Evolutionary conservation across 2,888 invertebrate species (phyloP).

Genomic region (Hypercompe scribonia): DNA sequence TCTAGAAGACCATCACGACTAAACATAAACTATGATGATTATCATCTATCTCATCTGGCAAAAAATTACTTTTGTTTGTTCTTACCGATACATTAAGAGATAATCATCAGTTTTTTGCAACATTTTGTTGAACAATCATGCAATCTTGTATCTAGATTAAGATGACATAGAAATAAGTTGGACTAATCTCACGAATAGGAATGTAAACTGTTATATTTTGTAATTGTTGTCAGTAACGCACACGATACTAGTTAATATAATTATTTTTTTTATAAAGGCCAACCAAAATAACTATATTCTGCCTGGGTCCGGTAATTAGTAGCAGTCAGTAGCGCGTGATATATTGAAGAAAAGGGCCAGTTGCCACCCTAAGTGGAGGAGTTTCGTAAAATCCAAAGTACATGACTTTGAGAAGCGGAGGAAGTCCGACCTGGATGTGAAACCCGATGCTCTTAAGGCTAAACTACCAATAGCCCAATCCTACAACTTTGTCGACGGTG

Average conservation of each 20-base stretch:
- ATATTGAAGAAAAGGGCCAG: too few species aligned
- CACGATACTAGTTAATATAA: not conserved
- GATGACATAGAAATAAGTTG: constrained; percentile 38
- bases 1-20: constrained; percentile 15
- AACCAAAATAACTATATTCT: too few species aligned
- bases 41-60: constrained; percentile 31
- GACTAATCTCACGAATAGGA: constrained; percentile 37
- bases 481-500: too few species aligned
- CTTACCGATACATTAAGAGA: constrained; percentile 22
- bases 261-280: too few species aligned
- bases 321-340: too few species aligned
- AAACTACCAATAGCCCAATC: too few species aligned
- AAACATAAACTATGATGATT: constrained; percentile 9
- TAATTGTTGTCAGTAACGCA: not conserved
- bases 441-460: too few species aligned
- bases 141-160: constrained; percentile 38
- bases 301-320: too few species aligned
- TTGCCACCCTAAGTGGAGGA: too few species aligned
- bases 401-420: too few species aligned
- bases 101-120: constrained; percentile 43
- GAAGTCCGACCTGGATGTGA: too few species aligned
- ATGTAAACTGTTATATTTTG: constrained; percentile 1
- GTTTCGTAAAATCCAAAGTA: too few species aligned
- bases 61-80: constrained; percentile 17
- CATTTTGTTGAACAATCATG: constrained; percentile 28